Base-by-base conservation (phyloP, 2,113 vertebrate genomes). In the Speoplatyrhinus poulsoni region DNA sequence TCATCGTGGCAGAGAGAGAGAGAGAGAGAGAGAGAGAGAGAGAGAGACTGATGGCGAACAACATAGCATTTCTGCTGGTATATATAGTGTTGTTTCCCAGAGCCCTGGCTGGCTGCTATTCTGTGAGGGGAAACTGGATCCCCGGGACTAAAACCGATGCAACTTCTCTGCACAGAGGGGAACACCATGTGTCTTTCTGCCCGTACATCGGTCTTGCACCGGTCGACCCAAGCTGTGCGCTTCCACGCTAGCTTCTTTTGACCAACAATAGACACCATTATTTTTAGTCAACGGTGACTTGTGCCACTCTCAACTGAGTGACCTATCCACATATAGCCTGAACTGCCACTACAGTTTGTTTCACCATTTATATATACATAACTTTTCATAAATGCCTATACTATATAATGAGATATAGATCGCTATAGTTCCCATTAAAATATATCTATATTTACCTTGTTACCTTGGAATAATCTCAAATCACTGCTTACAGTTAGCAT, bases 71-170 rank as follows among this genome's bases (percentile, higher is more conserved):
- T 83, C 66, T 63, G 73, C 1, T 8, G 60, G 69, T 33, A 13
- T 36, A 36, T 60, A 60, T 60, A 60, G 13, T 13, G 84, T 69
- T 86, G 87, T 91, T 91, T 91, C 91, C 77, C 85, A 90, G 89
- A 91, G 90, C 76, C 67, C 65, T 4, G 64, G 67, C 74, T 59
- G 73, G 60, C 17, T 78, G 88, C 80, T 81, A 87, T 89, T 87
- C 82, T 74, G 81, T 73, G 77, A 72, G 77, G 76, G 46, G 92
- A 90, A 92, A 93, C 84, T 12, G 67, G 90, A 93, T 85, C 85
- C 81, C 17, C 19, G 8, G 77, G 50, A 77, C 82, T 84, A 81
- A 85, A 85, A 76, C 13, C 13, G 73, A 80, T 75, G 81, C 61
- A 66, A 70, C 82, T 49, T 54, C 55, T 62, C 16, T 70, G 65